Base-by-base conservation (phyloP, 2,797 vertebrate species). In the Gorsachius magnificus region DNA sequence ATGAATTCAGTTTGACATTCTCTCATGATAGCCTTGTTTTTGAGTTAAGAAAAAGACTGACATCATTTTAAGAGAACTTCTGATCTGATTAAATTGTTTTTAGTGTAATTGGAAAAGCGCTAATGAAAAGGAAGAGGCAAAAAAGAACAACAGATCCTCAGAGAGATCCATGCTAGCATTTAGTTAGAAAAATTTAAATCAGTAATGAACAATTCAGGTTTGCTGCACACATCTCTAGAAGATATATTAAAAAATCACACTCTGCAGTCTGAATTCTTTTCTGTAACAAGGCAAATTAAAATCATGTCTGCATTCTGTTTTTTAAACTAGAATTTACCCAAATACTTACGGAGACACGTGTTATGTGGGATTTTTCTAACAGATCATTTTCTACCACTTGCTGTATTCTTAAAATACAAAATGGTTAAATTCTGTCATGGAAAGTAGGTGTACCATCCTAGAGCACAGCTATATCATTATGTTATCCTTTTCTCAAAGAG, bases 161-260 rank as follows among this genome's bases (percentile, higher is more conserved):
- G 93, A 93, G 89, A 83, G 46, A 11, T 79, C 25, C 56, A 70
- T 60, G 58, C n/a, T 92, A 86, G 16, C 66, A 63, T 92, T 75
- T 83, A 83, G 64, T 85, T 61, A 91, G 76, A 83, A 91, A 92
- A 93, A 94, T 86, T 95, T 95, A 84, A 93, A 92, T 89, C 70
- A 35, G 77, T 94, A 95, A 93, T 84, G 86, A 95, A 82, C 51
- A 82, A 91, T 72, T 84, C 77, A 63, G 46, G 33, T 93, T 96
- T 93, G 48, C 85, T 89, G 58, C 45, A 46, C 51, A 63, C 74
- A 74, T 76, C 46, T 72, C 70, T 92, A 17, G 36, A 84, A 87
- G 24, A 38, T 26, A 14, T 5, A 83, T 89, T 74, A 56, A 83
- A 80, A 80, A 65, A 79, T 66, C 31, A 45, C 35, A 35, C 29